Base-by-base conservation (phyloP, 1,140 invertebrate species). In the Drosophila pandora region DNA sequence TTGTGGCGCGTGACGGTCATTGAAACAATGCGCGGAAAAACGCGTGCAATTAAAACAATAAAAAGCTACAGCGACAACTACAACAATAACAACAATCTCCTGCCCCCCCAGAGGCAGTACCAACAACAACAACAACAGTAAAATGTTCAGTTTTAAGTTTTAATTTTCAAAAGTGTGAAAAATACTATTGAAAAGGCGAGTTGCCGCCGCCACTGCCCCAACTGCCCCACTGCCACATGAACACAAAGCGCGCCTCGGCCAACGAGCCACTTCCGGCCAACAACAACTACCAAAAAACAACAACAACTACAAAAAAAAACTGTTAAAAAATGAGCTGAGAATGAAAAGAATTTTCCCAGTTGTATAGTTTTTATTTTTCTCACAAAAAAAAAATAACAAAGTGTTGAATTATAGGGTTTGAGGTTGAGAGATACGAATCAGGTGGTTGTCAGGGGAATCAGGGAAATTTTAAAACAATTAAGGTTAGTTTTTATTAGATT, bases 111-210 rank as follows among this genome's bases (percentile, higher is more conserved):
- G 49, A 23, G 41, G 21, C 34, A 64, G 32, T 17, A 53, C 3
- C 39, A 17, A 17, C 17, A 17, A 50, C 34, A 56, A 56, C 28
- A 62, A 25, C 22, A 59, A 49, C 30, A 79, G 52, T 53, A 85
- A 80, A 85, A 74, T 81, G 81, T 87, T 76, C 78, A 82, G 82
- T 85, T 85, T 85, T 85, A 82, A 85, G 82, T 85, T 85, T 85
- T 85, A 87, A 87, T 85, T 87, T 82, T 79, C 82, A 85, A 78
- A 85, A 85, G 82, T 87, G 82, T 85, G 83, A 85, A 85, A 82
- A 87, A 87, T 78, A 81, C 81, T 87, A 77, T 87, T 84, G 81
- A 81, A 84, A 84, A 76, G 81, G 77, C 76, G 72, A 67, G 17
- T 17, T 17, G 53, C 53, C 68, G 10, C 32, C 32, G 9, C 32